Evolutionary conservation across 2,888 invertebrate species (phyloP), one percentile per base, ranked within the genome.

Genomic region (Cinara cedri): DNA sequence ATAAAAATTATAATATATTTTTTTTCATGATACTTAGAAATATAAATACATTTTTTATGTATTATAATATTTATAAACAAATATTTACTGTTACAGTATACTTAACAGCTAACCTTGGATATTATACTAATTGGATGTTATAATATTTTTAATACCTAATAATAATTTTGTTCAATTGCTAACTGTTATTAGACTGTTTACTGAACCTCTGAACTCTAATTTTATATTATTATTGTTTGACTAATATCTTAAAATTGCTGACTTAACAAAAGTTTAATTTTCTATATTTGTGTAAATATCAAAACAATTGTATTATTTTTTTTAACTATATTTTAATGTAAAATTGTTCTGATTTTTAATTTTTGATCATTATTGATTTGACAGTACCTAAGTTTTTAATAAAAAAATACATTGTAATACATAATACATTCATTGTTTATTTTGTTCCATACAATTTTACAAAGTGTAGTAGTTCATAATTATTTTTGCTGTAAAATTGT

Each of bases 191-290:
- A 44, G 21, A 65, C 74, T 75, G 63, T 65, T 65, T 75, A 75
- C 74, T 75, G 74, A 65, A 65, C 54, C 74, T 75, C 74, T 65
- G 54, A 42, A 63, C 74, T 75, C 74, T 75, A 75, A 44, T 63
- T 13, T 51, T 60, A 26, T 42, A 46, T 63, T 16, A 21, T 34
- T 19, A 51, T 42, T 44, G 11, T 51, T 21, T 34, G 51, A 60
- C 19, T 62, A 19, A 51, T 74, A 26, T 62, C 14, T 42, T 74
- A 42, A 34, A 74, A 74, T 4, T 74, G 21, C 34, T 51, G 51
- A 42, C 63, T 63, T n/a, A 54, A 74, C 11, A 16, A 62, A 74
- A 63, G 63, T 63, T 49, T 26, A 26, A 60, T 46, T 26, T 49
- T 49, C 34, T 34, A n/a, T 34, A 42, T 19, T 51, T 2, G 21